phyloP scores from a whole-genome alignment of 2,888 invertebrate genomes.

The Acholoe squamosa region DNA sequence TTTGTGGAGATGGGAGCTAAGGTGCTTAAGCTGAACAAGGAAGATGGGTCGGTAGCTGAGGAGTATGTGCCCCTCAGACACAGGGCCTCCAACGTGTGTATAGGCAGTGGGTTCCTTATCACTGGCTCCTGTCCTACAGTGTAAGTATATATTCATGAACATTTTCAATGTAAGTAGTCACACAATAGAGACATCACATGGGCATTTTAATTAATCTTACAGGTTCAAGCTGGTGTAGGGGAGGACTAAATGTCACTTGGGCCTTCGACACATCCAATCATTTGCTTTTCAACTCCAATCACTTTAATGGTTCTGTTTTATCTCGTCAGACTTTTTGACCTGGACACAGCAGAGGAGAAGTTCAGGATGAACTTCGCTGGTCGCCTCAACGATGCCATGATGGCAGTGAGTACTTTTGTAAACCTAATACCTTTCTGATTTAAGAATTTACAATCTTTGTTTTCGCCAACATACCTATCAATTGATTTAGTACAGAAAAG shows the following conservation, averaged over 20 bases:
- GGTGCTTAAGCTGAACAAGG: slow-evolving; percentile 63
- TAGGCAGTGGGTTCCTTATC: slow-evolving; percentile 63
- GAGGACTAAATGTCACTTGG: no score
- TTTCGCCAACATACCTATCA: no score
- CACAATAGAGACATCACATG: no score
- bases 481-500: no score
- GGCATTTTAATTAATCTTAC: no score
- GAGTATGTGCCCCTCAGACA: slow-evolving; percentile 64
- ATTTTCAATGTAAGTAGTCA: no score
- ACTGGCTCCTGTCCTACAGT: slow-evolving; percentile 68
- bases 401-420: slow-evolving; percentile 42
- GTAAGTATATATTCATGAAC: slow-evolving; percentile 57
- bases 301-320: no score
- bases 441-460: not conserved
- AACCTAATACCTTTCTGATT: not conserved
- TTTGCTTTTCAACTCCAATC: no score
- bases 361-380: slow-evolving; percentile 64
- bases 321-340: slow-evolving; percentile 48
- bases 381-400: slow-evolving; percentile 50
- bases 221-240: no score
- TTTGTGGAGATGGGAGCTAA: slow-evolving; percentile 59
- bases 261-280: no score
- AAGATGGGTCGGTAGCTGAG: slow-evolving; percentile 38
- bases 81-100: slow-evolving; percentile 64
- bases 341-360: slow-evolving; percentile 60